Evolutionary conservation across 2,113 vertebrate genomes (phyloP).

Genomic region (Sylvietta virens): DNA sequence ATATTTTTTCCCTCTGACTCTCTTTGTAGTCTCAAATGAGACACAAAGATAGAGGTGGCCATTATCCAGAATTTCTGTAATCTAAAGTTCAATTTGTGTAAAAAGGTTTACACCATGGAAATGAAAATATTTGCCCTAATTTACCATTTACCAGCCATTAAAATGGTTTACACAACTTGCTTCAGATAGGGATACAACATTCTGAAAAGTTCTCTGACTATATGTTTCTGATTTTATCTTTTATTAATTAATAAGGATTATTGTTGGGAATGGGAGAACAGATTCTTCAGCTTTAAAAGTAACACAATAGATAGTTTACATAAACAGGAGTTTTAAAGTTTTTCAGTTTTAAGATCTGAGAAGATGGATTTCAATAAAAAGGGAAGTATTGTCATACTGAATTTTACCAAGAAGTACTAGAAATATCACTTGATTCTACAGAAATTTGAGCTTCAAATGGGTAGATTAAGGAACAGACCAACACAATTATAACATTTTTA

Average conservation of each 20-base stretch:
- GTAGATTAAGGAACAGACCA: neutral
- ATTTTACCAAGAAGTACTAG: neutral
- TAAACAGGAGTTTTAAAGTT: neutral
- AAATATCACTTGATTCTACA: neutral
- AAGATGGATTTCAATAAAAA: neutral
- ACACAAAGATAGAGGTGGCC: neutral
- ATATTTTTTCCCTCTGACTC: neutral
- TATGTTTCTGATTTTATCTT: neutral
- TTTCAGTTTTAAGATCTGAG: neutral
- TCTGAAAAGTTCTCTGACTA: neutral
- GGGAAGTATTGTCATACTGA: neutral
- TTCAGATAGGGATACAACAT: neutral
- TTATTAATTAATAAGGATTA: neutral
- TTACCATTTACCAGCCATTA: neutral
- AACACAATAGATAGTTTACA: neutral
- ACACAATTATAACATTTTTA: accelerated
- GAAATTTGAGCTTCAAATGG: neutral
- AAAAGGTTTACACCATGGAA: neutral
- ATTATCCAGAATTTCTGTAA: neutral
- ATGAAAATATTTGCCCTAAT: neutral
- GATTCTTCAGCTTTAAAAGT: neutral
- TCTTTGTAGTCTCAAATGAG: neutral
- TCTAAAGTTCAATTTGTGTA: neutral
- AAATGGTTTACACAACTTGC: neutral
- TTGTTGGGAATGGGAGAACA: neutral